Evolutionary conservation across 2,888 invertebrate species (phyloP).

Genomic region (Tinea pellionella): DNA sequence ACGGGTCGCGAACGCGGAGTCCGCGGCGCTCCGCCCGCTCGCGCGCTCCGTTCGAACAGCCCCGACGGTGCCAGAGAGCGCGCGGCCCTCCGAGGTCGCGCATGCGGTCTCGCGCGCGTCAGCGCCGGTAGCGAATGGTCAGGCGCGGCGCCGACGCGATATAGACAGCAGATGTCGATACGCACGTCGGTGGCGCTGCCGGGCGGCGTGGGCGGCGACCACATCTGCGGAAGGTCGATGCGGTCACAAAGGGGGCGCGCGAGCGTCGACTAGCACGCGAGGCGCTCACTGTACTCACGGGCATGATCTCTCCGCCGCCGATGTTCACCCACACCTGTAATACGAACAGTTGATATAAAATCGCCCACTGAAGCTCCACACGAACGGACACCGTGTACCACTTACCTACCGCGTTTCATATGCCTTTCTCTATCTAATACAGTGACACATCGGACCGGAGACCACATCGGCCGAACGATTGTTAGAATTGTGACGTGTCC

Average conservation of each 20-base stretch:
- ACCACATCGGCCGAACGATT: neutral
- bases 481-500: too few relatives aligned
- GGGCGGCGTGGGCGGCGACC: conserved; percentile 97
- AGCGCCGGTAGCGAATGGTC: conserved; percentile 77
- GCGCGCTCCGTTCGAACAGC: conserved; percentile 74
- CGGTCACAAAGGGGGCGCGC: too few relatives aligned
- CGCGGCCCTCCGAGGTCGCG: conserved; percentile 68
- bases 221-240: conserved; percentile 83
- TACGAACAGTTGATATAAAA: too few relatives aligned
- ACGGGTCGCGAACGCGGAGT: conserved; percentile 86
- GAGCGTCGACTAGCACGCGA: too few relatives aligned
- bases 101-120: conserved; percentile 67
- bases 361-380: too few relatives aligned
- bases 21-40: conserved; percentile 71
- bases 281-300: conserved; percentile 72
- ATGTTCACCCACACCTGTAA: conserved; percentile 84
- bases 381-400: too few relatives aligned
- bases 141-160: conserved; percentile 80
- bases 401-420: too few relatives aligned
- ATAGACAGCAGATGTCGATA: conserved; percentile 89
- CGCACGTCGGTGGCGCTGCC: conserved; percentile 93
- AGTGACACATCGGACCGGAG: too few relatives aligned
- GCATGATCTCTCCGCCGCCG: conserved; percentile 78
- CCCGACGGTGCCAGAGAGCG: conserved; percentile 71
- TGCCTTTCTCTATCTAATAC: too few relatives aligned